Percentiles rank a stretch among this genome's conserved stretches.
These are phyloP conservation scores for Drosophila tropicalis DNA, from an alignment of 1,140 invertebrate species.

Conservation along the genomic window DNA sequence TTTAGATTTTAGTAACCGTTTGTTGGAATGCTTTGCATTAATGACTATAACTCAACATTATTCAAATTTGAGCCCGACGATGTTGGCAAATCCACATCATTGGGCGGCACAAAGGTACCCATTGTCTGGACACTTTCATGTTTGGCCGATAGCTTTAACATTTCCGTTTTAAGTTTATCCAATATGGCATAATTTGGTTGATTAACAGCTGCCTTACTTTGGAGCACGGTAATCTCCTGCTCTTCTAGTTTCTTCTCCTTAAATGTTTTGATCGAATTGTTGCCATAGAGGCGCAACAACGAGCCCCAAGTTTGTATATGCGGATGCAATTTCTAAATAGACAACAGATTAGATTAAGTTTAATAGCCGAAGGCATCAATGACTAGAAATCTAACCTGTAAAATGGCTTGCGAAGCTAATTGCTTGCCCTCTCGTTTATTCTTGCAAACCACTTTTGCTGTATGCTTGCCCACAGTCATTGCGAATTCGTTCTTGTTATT, in stretches of 20 bases:
- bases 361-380: background rate
- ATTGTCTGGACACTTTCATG: conserved; percentile 88
- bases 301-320: conserved; percentile 98
- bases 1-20: conserved; percentile 2
- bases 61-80: conserved; percentile 89
- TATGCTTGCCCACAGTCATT: conserved; percentile 97
- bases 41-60: conserved; percentile 84
- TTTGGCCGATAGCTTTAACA: conserved; percentile 90
- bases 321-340: conserved; percentile 90
- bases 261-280: conserved; percentile 94
- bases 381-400: conserved; percentile 86
- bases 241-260: conserved; percentile 97
- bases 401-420: conserved; percentile 96
- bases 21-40: conserved; percentile 15
- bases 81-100: conserved; percentile 87
- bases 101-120: conserved; percentile 88
- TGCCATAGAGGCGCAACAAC: conserved; percentile 95
- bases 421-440: conserved; percentile 99
- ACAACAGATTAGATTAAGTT: background rate
- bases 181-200: conserved; percentile 97
- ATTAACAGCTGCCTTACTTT: conserved; percentile 95
- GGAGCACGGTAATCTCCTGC: conserved; percentile 95
- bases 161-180: conserved; percentile 94
- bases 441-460: conserved; percentile 93
- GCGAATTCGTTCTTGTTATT: conserved; percentile 97